Conservation (phyloP, 1,140 invertebrate species). For the Nephotettix cincticeps region DNA sequence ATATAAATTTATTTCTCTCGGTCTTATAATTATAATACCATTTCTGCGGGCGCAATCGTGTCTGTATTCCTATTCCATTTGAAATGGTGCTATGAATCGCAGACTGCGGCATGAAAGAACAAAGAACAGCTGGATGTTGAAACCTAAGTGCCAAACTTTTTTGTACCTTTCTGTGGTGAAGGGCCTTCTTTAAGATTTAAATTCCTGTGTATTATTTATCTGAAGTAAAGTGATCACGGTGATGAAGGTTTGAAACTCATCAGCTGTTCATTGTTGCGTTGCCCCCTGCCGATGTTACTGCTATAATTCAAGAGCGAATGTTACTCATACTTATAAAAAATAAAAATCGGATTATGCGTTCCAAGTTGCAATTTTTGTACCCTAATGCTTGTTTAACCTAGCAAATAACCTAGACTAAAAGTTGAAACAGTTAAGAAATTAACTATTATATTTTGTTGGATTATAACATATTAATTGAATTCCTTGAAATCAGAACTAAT, state of each 20-base stretch:
- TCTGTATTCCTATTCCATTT: not conserved
- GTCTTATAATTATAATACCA: not conserved
- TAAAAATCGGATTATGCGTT: conserved; percentile 12
- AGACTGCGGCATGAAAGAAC: not conserved
- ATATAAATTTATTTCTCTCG: conserved; percentile 8
- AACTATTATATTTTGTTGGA: too few species aligned
- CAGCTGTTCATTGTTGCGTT: conserved; percentile 3
- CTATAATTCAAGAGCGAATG: not conserved
- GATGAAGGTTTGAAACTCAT: not conserved
- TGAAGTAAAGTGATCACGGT: not conserved
- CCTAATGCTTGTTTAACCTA: too few species aligned
- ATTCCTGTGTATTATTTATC: not conserved
- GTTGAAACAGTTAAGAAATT: too few species aligned
- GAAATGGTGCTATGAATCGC: not conserved
- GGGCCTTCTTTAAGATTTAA: not conserved
- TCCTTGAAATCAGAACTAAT: too few species aligned
- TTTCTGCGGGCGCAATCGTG: not conserved
- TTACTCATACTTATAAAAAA: conserved; percentile 13
- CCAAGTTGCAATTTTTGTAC: too few species aligned
- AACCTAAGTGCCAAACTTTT: not conserved
- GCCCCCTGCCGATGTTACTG: not conserved
- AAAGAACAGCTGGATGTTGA: not conserved
- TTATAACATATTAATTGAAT: too few species aligned
- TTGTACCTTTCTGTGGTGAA: not conserved
- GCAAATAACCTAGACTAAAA: too few species aligned